A percentile compares a stretch with the other conserved stretches of the same genome.
These are phyloP conservation scores for Enoplosus armatus DNA, from an alignment of 2,797 vertebrate genomes.

Conservation along the genomic window DNA sequence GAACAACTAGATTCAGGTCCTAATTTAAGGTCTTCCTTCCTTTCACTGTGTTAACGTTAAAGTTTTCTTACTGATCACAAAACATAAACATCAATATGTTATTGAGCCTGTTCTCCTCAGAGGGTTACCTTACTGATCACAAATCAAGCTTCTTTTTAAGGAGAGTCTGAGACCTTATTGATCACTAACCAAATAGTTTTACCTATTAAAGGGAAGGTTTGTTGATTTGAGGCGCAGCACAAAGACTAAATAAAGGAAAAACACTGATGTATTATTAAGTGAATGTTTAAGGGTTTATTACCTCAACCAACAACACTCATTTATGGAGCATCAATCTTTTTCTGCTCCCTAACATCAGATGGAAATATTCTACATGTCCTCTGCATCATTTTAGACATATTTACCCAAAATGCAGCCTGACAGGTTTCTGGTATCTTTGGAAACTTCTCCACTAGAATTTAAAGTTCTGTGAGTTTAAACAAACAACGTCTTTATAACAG, in stretches of 20 bases:
- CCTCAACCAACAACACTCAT: neutral
- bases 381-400: neutral
- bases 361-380: neutral
- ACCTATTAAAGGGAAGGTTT: neutral
- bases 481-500: neutral
- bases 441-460: neutral
- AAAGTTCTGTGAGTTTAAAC: neutral
- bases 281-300: neutral
- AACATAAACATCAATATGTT: neutral
- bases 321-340: too few species aligned
- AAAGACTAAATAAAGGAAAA: neutral
- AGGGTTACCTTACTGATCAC: neutral
- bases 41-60: neutral
- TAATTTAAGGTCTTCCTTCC: too few species aligned
- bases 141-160: neutral
- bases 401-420: neutral
- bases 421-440: neutral
- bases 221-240: neutral
- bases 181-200: neutral
- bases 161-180: too few species aligned
- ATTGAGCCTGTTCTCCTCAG: neutral
- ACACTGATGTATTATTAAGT: neutral
- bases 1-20: too few species aligned
- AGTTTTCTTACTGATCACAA: neutral
- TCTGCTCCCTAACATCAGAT: neutral